Evolutionary conservation across 2,113 vertebrate species (phyloP).

Genomic region (Hippocampus barbouri): DNA sequence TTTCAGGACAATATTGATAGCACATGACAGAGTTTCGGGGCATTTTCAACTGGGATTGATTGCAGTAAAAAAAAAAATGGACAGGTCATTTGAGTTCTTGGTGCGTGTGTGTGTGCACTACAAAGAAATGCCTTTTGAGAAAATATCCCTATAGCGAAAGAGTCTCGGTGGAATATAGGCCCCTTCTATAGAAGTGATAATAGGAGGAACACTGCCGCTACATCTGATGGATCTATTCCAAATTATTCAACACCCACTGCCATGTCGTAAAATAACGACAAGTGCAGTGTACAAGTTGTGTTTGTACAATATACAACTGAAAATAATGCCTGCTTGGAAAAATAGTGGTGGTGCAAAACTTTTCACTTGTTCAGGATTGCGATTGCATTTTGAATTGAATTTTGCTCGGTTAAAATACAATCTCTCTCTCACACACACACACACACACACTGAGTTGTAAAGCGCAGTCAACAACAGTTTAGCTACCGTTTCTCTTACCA

Average conservation of each 20-base stretch:
- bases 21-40: conserved; percentile 45
- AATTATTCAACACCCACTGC: no score
- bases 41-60: conserved; percentile 50
- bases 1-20: conserved; percentile 53
- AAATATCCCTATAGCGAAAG: neutral
- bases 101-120: conserved; percentile 22
- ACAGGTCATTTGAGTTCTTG: conserved; percentile 32
- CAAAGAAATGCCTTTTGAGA: conserved; percentile 42
- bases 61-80: conserved; percentile 44
- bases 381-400: no score
- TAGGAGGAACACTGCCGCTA: conserved; percentile 19
- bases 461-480: neutral
- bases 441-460: no score
- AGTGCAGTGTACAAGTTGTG: no score
- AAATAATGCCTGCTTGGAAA: no score
- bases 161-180: neutral
- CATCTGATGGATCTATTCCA: neutral
- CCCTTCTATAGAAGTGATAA: neutral
- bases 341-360: no score
- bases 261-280: no score
- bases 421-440: no score
- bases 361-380: no score
- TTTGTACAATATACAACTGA: no score
- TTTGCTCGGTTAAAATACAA: neutral
- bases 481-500: neutral